phyloP scores from a whole-genome alignment of 2,113 vertebrate species.

The Gila orcuttii region DNA sequence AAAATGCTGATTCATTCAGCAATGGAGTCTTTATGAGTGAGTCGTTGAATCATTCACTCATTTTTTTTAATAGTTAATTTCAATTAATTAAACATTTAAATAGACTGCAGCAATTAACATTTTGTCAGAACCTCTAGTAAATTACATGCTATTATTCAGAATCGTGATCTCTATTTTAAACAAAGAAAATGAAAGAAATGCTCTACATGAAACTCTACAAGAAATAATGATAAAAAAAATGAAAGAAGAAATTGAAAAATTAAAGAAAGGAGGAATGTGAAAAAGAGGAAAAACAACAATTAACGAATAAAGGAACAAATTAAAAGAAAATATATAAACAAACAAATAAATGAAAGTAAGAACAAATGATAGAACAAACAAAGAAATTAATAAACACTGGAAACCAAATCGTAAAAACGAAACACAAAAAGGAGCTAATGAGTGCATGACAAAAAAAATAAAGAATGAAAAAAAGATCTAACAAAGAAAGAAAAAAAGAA shows the following conservation, averaged over 20 bases:
- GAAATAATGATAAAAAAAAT: neutral
- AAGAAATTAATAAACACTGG: neutral
- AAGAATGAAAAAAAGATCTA: neutral
- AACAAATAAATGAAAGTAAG: neutral
- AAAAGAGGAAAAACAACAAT: neutral
- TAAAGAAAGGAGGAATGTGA: neutral
- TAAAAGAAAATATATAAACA: no score
- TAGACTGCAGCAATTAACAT: no score
- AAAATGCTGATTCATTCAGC: no score
- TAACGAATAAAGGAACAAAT: neutral
- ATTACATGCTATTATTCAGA: no score
- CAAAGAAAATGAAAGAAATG: no score
- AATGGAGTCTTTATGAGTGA: no score
- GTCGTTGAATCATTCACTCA: no score
- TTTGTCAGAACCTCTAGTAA: no score
- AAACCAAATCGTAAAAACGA: neutral
- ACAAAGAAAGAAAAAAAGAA: neutral
- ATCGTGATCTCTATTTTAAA: no score
- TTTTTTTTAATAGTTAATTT: no score
- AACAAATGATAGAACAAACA: neutral
- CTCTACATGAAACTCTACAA: no score
- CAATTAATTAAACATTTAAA: no score
- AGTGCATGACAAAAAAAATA: neutral
- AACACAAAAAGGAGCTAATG: neutral
- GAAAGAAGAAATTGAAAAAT: neutral